Evolutionary conservation across 2,113 vertebrate genomes (phyloP), one percentile per base, ranked within the genome.

Genomic region (Psilopsiagon aymara): DNA sequence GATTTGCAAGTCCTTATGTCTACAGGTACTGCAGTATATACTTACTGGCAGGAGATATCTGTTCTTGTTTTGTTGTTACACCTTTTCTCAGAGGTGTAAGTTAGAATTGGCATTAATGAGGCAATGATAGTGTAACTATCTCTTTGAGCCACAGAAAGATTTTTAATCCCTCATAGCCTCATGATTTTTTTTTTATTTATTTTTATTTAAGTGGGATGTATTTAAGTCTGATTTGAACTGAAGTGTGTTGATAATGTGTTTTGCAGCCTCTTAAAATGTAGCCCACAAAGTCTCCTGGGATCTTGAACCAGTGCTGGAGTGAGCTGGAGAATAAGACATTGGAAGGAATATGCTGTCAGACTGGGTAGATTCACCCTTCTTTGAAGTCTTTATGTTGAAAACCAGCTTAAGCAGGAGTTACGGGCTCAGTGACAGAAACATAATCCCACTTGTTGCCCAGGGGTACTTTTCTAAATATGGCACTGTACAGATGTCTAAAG

Each of bases 121-220:
- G 20, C 21, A 67, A 23, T 53, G 16, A 33, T 51, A 6, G 1
- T 71, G 14, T 59, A 76, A 46, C 24, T 49, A 12, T 63, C 27
- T 74, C 9, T 82, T 76, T 76, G 37, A 77, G 35, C 41, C 41
- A 62, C 18, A 83, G 35, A 53, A n/a, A 37, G 9, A 33, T 44
- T 78, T 81, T 69, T 49, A 74, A 19, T 51, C 17, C 18, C 57
- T 86, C 27, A 41, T 14, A 77, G 51, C 27, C 2, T 11, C 28
- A 29, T 51, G 43, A 11, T 0, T 0, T 27, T 23, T n/a, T 6
- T 64, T 33, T 29, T 46, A 21, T 57, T 57, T 44, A 27, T 16
- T 39, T 77, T 71, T 39, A 37, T 92, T 53, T 18, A 9, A 44
- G 27, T 69, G 10, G 6, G 1, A 15, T n/a, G 1, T 20, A 43